Conservation (phyloP, 2,113 vertebrate species). For the Calcarius ornatus region DNA sequence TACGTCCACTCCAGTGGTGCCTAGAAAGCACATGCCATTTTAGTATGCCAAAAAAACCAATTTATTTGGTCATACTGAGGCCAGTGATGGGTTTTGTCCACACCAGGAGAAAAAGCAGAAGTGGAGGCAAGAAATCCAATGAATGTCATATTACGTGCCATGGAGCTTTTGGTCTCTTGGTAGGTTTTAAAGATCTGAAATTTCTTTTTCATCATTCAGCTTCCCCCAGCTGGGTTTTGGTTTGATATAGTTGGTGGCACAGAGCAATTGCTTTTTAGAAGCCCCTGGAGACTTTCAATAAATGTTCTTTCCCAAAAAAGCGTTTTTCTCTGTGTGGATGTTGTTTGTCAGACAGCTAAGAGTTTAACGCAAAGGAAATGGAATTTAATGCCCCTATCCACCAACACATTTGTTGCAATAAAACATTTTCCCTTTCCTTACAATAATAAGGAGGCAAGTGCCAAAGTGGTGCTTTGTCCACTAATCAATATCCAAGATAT, state of each 20-base stretch:
- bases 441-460: background rate
- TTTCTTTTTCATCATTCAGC: background rate
- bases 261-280: background rate
- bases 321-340: background rate
- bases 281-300: background rate
- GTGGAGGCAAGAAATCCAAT: background rate
- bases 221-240: background rate
- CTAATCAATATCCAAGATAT: background rate
- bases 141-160: background rate
- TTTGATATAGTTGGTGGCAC: background rate
- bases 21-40: background rate
- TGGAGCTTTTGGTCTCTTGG: background rate
- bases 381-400: background rate
- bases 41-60: accelerated
- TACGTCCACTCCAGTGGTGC: background rate
- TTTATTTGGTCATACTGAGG: background rate
- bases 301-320: background rate
- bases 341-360: background rate
- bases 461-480: background rate
- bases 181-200: background rate
- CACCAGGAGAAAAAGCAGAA: background rate
- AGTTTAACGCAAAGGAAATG: background rate
- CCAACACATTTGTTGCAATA: background rate
- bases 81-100: background rate
- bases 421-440: background rate